Evolutionary conservation across 2,888 invertebrate genomes (phyloP).

Genomic region (Miltochrista miniata): DNA sequence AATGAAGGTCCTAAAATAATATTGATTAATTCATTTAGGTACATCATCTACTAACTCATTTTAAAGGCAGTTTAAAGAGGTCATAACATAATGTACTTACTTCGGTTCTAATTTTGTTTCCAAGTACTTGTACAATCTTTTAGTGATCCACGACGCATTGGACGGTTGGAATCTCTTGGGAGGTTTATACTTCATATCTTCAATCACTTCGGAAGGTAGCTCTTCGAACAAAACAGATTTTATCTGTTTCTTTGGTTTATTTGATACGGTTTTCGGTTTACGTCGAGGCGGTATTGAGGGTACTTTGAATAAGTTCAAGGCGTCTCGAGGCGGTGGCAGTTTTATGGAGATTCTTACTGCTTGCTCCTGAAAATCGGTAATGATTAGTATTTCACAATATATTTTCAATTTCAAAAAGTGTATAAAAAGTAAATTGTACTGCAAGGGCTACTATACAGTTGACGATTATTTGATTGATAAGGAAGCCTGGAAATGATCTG

Average conservation of each 20-base stretch:
- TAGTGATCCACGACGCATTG: slow-evolving; percentile 71
- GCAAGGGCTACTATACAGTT: no score
- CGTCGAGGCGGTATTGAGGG: slow-evolving; percentile 44
- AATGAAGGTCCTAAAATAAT: no score
- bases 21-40: no score
- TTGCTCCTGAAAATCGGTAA: slow-evolving; percentile 48
- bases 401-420: no score
- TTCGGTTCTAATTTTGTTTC: slow-evolving; percentile 67
- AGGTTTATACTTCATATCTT: slow-evolving; percentile 71
- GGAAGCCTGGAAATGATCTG: no score
- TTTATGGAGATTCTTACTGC: slow-evolving; percentile 50
- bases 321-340: slow-evolving; percentile 30
- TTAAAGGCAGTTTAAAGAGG: no score
- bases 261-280: slow-evolving; percentile 26
- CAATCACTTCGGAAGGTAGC: slow-evolving; percentile 55
- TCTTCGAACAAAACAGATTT: slow-evolving; percentile 36
- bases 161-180: slow-evolving; percentile 65
- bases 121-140: slow-evolving; percentile 65
- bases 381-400: not conserved
- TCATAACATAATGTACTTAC: slow-evolving; percentile 50
- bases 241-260: slow-evolving; percentile 45
- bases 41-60: no score
- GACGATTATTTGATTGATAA: no score
- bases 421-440: no score
- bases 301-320: slow-evolving; percentile 48